Conservation (phyloP, 1,140 invertebrate species). For the Hycleus cichorii region DNA sequence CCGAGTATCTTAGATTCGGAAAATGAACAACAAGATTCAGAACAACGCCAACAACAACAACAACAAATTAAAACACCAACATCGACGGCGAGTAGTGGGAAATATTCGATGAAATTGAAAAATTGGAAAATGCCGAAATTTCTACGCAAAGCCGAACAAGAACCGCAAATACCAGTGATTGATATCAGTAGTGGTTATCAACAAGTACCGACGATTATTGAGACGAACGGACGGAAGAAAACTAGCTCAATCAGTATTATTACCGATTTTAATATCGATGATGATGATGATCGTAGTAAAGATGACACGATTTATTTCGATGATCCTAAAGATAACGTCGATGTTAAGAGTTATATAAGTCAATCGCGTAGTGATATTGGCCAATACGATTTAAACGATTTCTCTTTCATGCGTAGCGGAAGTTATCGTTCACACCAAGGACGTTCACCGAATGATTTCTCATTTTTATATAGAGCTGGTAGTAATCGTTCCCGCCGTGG, state of each 20-base stretch:
- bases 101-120: conserved; percentile 52
- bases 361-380: conserved; percentile 58
- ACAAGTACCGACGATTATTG: conserved; percentile 53
- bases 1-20: conserved; percentile 73
- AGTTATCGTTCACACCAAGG: conserved; percentile 56
- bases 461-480: conserved; percentile 39
- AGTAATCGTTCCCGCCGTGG: conserved; percentile 48
- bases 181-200: conserved; percentile 31
- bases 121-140: conserved; percentile 58
- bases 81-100: conserved; percentile 49
- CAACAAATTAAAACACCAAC: conserved; percentile 34
- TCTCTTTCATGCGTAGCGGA: conserved; percentile 33
- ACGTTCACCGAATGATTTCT: conserved; percentile 40
- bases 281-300: conserved; percentile 36
- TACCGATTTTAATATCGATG: not conserved
- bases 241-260: conserved; percentile 20
- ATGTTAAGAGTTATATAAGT: conserved; percentile 59
- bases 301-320: conserved; percentile 22
- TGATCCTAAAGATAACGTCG: conserved; percentile 49
- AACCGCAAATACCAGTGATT: conserved; percentile 3
- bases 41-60: conserved; percentile 17
- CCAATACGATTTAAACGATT: conserved; percentile 32
- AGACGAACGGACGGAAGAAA: conserved; percentile 37
- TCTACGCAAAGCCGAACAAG: conserved; percentile 45
- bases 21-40: conserved; percentile 53